These are phyloP conservation scores for Myocastor coypus DNA, from an alignment of 2,113 vertebrate genomes.

Conservation along the genomic window DNA sequence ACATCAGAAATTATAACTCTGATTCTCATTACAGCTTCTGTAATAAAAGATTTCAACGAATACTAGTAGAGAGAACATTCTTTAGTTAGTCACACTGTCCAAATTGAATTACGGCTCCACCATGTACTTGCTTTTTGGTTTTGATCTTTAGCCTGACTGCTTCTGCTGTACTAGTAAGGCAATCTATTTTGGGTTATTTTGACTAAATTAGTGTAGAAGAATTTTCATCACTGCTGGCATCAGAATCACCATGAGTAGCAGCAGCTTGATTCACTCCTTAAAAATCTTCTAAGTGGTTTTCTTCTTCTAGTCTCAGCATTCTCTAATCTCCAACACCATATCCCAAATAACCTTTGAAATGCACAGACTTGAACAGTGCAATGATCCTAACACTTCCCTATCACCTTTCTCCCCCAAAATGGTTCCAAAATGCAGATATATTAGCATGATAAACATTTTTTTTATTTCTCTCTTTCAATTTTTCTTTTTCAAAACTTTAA, in stretches of 20 bases:
- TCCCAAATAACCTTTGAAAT: conserved; percentile 2
- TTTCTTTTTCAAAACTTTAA: conserved; percentile 26
- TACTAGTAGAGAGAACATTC: neutral
- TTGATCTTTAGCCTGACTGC: conserved; percentile 38
- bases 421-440: neutral
- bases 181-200: neutral
- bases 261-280: conserved; percentile 30
- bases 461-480: neutral
- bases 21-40: neutral
- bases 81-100: neutral
- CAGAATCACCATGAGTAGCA: conserved; percentile 5
- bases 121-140: neutral
- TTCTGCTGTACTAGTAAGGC: conserved; percentile 34
- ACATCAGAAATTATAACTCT: conserved; percentile 25
- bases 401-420: neutral
- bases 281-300: conserved; percentile 28
- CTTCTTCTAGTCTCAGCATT: conserved; percentile 36
- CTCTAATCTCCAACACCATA: neutral
- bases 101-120: neutral
- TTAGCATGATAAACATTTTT: neutral
- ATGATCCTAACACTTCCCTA: neutral
- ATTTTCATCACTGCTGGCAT: neutral
- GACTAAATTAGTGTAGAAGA: conserved; percentile 32
- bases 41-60: conserved; percentile 53
- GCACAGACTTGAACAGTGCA: neutral